Percentiles rank a stretch among this genome's conserved stretches.
Evolutionary conservation across 2,797 vertebrate species (phyloP).

Genomic region (Intellagama lesueurii): DNA sequence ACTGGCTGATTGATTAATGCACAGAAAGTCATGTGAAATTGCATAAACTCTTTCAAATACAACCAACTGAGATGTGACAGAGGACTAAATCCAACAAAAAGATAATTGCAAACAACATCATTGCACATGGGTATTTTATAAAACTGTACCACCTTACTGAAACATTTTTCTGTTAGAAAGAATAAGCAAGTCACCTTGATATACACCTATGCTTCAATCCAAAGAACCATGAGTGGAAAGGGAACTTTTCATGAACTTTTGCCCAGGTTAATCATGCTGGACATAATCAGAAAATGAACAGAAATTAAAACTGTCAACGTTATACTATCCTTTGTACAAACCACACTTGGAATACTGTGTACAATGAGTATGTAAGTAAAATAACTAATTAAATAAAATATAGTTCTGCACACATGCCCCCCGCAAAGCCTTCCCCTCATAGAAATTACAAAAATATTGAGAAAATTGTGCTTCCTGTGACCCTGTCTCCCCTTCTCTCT

Average conservation of each 20-base stretch:
- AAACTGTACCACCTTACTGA: background rate
- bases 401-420: background rate
- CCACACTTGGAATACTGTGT: background rate
- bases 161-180: background rate
- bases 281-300: background rate
- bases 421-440: background rate
- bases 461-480: background rate
- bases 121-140: background rate
- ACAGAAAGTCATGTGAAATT: background rate
- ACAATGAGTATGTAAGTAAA: background rate
- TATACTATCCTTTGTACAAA: background rate
- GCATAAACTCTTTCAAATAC: background rate
- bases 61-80: background rate
- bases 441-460: background rate
- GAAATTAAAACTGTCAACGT: background rate
- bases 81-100: background rate
- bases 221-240: background rate
- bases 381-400: background rate
- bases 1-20: background rate
- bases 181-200: background rate
- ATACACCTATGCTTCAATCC: background rate
- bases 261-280: background rate
- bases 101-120: background rate
- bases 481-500: no score
- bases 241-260: background rate